Conservation (phyloP, 2,888 invertebrate genomes). For the Protodeltote pygarga region DNA sequence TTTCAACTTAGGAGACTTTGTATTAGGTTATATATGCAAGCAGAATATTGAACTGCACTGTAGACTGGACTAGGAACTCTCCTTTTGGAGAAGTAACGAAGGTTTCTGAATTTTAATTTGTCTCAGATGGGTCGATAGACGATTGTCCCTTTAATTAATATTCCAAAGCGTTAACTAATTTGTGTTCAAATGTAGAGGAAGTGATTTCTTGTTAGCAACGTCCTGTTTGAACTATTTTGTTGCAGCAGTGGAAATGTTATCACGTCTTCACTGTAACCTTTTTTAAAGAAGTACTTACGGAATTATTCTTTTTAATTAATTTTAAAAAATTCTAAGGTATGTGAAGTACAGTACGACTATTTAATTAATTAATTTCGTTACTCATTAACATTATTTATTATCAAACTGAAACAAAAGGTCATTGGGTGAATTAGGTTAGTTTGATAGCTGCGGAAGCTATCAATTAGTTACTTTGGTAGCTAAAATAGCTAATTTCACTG, state of each 20-base stretch:
- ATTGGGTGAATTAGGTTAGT: conserved; percentile 50
- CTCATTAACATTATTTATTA: conserved; percentile 47
- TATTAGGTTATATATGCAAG: conserved; percentile 11
- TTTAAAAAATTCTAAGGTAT: too few relatives aligned
- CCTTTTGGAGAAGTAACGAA: conserved; percentile 16
- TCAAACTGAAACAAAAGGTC: conserved; percentile 53
- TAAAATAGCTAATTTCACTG: conserved; percentile 28
- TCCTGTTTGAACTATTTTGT: conserved; percentile 66
- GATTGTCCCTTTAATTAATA: conserved; percentile 71
- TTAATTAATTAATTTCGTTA: conserved; percentile 37
- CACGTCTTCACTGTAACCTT: too few relatives aligned
- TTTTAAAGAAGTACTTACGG: too few relatives aligned
- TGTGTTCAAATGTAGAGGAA: conserved; percentile 79
- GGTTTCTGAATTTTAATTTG: conserved; percentile 34
- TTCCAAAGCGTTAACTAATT: conserved; percentile 75
- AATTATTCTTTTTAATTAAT: too few relatives aligned
- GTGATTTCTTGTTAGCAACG: conserved; percentile 67
- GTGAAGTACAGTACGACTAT: too few relatives aligned
- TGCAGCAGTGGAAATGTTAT: conserved; percentile 29
- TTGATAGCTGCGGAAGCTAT: conserved; percentile 52
- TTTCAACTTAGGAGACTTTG: conserved; percentile 7
- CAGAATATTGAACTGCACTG: conserved; percentile 2
- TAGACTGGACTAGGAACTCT: too few relatives aligned
- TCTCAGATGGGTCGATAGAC: conserved; percentile 23
- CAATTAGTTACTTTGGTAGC: conserved; percentile 49